These are phyloP conservation scores for Hedya salicella DNA, from an alignment of 2,888 invertebrate species.

Conservation along the genomic window DNA sequence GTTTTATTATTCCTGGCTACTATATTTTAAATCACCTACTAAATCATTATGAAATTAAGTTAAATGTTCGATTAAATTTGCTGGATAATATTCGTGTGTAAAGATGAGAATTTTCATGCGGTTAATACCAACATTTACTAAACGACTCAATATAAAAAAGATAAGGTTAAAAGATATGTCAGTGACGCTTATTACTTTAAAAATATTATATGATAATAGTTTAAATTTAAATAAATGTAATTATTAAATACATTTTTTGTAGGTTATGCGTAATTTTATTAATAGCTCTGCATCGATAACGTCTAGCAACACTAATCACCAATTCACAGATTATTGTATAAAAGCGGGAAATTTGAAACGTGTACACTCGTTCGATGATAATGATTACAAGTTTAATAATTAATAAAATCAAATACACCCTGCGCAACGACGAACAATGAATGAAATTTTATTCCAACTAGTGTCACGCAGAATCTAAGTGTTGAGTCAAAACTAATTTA, in stretches of 20 bases:
- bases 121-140: no score
- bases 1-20: slow-evolving; percentile 16
- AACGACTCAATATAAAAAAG: no score
- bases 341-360: slow-evolving; percentile 34
- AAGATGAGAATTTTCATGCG: no score
- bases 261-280: not conserved
- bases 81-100: no score
- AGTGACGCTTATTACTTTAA: not conserved
- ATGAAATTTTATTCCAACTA: slow-evolving; percentile 14
- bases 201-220: not conserved
- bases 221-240: not conserved
- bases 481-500: slow-evolving; percentile 42
- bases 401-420: slow-evolving; percentile 29
- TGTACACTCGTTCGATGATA: not conserved
- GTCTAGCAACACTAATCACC: slow-evolving; percentile 27
- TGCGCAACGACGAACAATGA: not conserved
- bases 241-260: not conserved
- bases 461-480: slow-evolving; percentile 22
- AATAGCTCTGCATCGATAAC: not conserved
- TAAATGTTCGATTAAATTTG: no score
- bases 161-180: no score
- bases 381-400: not conserved
- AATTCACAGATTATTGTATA: not conserved
- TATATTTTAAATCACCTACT: no score
- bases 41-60: no score